Evolutionary conservation across 2,888 invertebrate genomes (phyloP), one percentile per base, ranked within the genome.

Genomic region (Elaeidobius kamerunicus): DNA sequence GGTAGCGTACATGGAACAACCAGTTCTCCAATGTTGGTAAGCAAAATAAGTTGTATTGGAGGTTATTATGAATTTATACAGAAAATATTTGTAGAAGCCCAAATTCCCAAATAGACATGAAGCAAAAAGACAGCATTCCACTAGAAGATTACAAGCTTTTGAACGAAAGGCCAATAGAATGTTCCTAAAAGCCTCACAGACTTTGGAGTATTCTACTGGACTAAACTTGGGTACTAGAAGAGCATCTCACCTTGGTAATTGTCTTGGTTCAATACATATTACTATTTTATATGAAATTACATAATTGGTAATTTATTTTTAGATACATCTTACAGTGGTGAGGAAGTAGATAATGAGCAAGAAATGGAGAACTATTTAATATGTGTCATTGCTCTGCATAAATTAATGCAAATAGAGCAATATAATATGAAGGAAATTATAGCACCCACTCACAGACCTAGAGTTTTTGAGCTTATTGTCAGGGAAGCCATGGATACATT

Each of bases 381-480:
- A 35, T 80, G 90, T 64, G 84, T 94, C 3, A 85, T 90, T 23
- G 91, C 88, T 1, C 76, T 94, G 53, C 86, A 89, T 56, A 84
- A 89, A 51, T 76, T 96, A 14, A 89, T 95, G 78, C 88, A 93
- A 63, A 86, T 88, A 71, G 96, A 97, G 73, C 84, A 89, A 59
- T 79, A 85, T 41, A 73, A 89, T 23, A 86, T 95, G 78, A 82
- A 85, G 42, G 90, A 88, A 23, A 86, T 96, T 6, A 85, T 96
- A 66, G 90, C 92, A 6, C 74, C 83, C 56, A 83, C 86, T 34
- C 84, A 89, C 61, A 86, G 91, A 68, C 85, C 88, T 20, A 82
- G 86, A 61, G 87, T 94, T 5, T 88, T 95, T 67, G 87, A 90
- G 60, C 82, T 84, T 34, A 83, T 95, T 56, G 85, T 94, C 6